Evolutionary conservation across 2,888 invertebrate genomes (phyloP).

Genomic region (Euplexia lucipara): DNA sequence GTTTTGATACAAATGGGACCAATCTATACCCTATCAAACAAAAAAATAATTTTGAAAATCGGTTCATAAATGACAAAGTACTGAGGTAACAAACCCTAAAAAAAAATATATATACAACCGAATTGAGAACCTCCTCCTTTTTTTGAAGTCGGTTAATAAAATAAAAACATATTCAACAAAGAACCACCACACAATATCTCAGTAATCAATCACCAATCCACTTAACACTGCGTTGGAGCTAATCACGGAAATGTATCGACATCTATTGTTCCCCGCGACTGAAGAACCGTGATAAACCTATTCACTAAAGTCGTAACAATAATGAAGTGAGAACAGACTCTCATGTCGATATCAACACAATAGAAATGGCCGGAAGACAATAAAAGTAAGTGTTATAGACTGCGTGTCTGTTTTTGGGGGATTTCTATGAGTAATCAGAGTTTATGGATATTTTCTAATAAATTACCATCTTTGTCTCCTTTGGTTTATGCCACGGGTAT

Average conservation of each 20-base stretch:
- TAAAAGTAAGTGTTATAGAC: slow-evolving; percentile 31
- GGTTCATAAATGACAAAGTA: no score
- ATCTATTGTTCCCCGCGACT: slow-evolving; percentile 29
- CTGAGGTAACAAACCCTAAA: no score
- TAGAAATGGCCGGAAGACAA: slow-evolving; percentile 18
- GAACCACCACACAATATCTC: background rate
- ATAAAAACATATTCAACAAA: no score
- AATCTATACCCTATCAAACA: no score
- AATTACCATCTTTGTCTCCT: background rate
- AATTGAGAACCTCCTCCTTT: no score
- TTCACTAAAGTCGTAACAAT: slow-evolving; percentile 27
- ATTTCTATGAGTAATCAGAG: slow-evolving; percentile 1
- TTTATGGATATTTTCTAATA: background rate
- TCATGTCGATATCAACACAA: slow-evolving; percentile 29
- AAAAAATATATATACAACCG: no score
- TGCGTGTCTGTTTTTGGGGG: background rate
- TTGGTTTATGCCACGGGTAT: no score
- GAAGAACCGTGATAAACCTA: slow-evolving; percentile 39
- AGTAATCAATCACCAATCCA: background rate
- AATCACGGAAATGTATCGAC: slow-evolving; percentile 22
- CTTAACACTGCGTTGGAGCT: slow-evolving; percentile 2
- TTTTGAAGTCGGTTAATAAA: no score
- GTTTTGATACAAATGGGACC: no score
- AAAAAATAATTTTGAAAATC: no score
- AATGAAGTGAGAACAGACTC: slow-evolving; percentile 17